Base-by-base conservation (phyloP, 2,888 invertebrate genomes). In the Onthophagus sagittarius region DNA sequence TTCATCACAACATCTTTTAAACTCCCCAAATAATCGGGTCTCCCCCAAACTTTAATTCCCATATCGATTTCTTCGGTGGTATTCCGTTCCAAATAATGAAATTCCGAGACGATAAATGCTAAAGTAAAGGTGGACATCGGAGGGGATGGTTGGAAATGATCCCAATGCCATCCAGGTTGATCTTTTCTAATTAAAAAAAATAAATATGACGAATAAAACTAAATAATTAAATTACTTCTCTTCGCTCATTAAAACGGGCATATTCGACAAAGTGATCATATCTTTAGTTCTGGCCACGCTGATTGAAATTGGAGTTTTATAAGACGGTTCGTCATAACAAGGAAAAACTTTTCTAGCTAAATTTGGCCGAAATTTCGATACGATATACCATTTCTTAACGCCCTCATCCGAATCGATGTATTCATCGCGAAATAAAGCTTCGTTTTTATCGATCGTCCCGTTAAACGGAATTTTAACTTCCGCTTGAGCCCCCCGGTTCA, bases 281-380 rank as follows among this genome's bases (percentile, higher is more conserved):
- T 84, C 85, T 70, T 86, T 86, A 0, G 90, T 90, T 5, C 92
- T 86, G 0, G 91, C 89, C 39, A 90, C 88, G 77, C 86, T 92
- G 69, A 90, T 82, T 62, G 89, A 88, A 79, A 93, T 92, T 0
- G 91, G 90, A 0, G 92, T 91, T 85, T 94, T 95, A 81, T 90
- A 91, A 0, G 88, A 89, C 0, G 94, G 93, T 80, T 94, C 93
- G 81, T 94, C 94, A 82, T 94, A 93, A 80, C 94, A 94, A 0
- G 94, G 94, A 82, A 95, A 94, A 78, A 94, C 87, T 15, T 88
- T 88, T n/a, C 93, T 87, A 0, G 94, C 94, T 80, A 93, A 89
- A 82, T 92, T 91, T 0, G 93, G 91, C 62, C 92, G 87, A 75
- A 94, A 85, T 79, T 92, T 89, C 0, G 93, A 91, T 0, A 90